Percentiles rank a stretch among this genome's conserved stretches.
phyloP scores from a whole-genome alignment of 2,888 invertebrate species.

The Eupithecia centaureata region DNA sequence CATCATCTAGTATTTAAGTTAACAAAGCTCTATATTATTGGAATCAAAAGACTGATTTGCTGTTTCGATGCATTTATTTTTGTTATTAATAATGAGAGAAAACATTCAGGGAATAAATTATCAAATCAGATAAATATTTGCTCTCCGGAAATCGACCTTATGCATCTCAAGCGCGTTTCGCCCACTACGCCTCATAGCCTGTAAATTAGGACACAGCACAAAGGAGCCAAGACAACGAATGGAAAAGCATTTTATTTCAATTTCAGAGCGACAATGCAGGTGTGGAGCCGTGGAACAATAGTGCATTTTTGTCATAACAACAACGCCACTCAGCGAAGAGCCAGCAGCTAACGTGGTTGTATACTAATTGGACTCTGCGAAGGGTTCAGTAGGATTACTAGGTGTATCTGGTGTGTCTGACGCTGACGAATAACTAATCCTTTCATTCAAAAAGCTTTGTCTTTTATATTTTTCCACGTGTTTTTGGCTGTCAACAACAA shows the following conservation, averaged over 20 bases:
- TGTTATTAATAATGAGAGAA: too few relatives aligned
- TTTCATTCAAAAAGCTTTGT: not conserved
- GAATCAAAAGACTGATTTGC: too few relatives aligned
- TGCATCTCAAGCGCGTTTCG: not conserved
- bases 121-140: not conserved
- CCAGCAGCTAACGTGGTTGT: slow-evolving; percentile 43
- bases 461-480: not conserved
- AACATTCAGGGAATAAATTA: not conserved
- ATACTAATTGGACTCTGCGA: slow-evolving; percentile 52
- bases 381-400: slow-evolving; percentile 16
- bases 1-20: too few relatives aligned
- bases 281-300: slow-evolving; percentile 40
- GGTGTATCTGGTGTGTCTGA: not conserved
- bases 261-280: slow-evolving; percentile 41
- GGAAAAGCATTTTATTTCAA: slow-evolving; percentile 44
- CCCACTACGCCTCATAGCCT: not conserved
- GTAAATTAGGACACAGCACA: slow-evolving; percentile 32
- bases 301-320: slow-evolving; percentile 50
- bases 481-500: not conserved
- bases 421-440: not conserved
- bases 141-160: not conserved
- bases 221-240: slow-evolving; percentile 29
- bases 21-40: not conserved
- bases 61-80: too few relatives aligned
- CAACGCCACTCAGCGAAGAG: slow-evolving; percentile 45